These are phyloP conservation scores for Metacarcinus magister DNA, from an alignment of 2,888 invertebrate species.

Conservation along the genomic window DNA sequence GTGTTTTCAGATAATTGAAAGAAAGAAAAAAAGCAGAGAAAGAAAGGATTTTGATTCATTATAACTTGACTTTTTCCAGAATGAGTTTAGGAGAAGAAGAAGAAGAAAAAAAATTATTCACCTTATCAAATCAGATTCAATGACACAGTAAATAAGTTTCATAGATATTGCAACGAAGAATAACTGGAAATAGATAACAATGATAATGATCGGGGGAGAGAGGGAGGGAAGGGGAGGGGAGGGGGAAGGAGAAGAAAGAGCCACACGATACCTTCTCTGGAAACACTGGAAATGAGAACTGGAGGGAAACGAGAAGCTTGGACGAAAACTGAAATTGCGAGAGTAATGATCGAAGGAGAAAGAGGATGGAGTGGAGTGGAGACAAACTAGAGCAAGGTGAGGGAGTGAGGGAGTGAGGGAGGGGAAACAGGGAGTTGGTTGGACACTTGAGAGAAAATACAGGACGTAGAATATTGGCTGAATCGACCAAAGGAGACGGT, in stretches of 20 bases:
- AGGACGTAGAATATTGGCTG: slow-evolving; percentile 13
- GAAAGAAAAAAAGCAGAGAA: no score
- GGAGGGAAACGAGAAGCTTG: neutral
- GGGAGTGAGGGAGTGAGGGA: neutral
- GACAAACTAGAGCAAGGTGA: neutral
- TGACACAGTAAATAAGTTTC: neutral
- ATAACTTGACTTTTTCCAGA: no score
- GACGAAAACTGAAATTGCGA: neutral
- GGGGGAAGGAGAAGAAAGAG: neutral
- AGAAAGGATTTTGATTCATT: no score
- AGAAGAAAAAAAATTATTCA: neutral
- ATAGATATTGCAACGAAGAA: neutral
- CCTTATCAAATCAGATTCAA: neutral
- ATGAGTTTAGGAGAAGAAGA: no score
- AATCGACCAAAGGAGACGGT: slow-evolving; percentile 5
- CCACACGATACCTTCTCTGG: neutral
- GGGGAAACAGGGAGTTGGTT: neutral
- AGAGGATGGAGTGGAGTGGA: neutral
- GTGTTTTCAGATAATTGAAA: no score
- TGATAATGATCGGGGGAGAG: no score
- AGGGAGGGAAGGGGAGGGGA: neutral
- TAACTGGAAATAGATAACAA: neutral
- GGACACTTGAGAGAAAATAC: slow-evolving; percentile 10
- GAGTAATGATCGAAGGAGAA: neutral
- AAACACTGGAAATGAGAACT: neutral